Percentiles rank a stretch among this genome's conserved stretches.
These are phyloP conservation scores for Urophycis tenuis DNA, from an alignment of 2,797 vertebrate genomes.

Conservation along the genomic window DNA sequence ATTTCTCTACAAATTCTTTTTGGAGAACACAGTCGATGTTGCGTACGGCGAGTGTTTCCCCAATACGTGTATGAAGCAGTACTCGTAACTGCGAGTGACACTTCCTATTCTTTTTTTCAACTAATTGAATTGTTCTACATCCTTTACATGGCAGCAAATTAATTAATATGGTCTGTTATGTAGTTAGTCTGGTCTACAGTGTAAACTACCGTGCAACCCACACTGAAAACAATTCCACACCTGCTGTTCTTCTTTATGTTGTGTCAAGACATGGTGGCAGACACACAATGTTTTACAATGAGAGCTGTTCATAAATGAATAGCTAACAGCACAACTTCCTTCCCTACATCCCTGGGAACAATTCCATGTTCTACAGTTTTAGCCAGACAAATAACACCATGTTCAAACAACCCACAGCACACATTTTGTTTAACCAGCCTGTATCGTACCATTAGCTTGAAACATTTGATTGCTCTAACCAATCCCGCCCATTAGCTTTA, in stretches of 20 bases:
- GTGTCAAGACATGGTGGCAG: too few relatives aligned
- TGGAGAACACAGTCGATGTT: neutral
- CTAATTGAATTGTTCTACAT: neutral
- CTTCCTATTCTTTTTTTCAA: too few relatives aligned
- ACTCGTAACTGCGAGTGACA: neutral
- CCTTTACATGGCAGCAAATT: neutral
- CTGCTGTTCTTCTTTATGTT: neutral
- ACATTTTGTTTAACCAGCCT: neutral
- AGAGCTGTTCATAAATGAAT: neutral
- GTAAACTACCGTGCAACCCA: neutral
- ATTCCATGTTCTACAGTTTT: neutral
- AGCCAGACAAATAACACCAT: neutral
- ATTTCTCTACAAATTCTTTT: neutral
- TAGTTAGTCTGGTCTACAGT: neutral
- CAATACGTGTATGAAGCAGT: neutral
- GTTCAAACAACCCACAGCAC: neutral
- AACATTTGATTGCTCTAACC: neutral
- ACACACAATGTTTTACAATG: neutral
- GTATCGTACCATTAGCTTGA: neutral
- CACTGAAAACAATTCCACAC: neutral
- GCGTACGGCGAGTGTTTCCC: neutral
- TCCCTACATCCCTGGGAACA: neutral
- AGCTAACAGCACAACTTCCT: neutral
- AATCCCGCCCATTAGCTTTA: conserved; percentile 40
- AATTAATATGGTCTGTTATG: neutral